phyloP scores from a whole-genome alignment of 2,888 invertebrate genomes.

The Melipona beecheii region DNA sequence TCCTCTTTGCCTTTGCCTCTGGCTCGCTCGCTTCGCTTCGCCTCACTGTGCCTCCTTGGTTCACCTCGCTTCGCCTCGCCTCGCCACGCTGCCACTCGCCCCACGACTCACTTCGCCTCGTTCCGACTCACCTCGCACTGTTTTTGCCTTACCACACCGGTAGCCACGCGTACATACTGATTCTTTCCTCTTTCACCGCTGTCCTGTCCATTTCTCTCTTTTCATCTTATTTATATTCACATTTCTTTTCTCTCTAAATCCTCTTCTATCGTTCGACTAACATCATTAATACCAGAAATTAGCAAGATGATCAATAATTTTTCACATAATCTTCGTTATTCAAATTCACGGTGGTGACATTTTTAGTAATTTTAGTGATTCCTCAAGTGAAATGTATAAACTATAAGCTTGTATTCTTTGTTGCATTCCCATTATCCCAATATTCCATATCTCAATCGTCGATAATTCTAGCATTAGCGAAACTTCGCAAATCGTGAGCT shows the following conservation, averaged over 20 bases:
- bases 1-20: constrained; percentile 37
- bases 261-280: not conserved
- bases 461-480: too few species aligned
- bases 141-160: constrained; percentile 50
- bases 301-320: too few species aligned
- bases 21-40: constrained; percentile 20
- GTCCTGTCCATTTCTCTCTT: not conserved
- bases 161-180: constrained; percentile 53
- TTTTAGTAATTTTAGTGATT: too few species aligned
- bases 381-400: too few species aligned
- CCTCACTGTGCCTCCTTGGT: constrained; percentile 5
- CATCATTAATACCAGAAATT: not conserved
- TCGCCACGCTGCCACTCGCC: constrained; percentile 5
- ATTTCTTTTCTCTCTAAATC: not conserved
- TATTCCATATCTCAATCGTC: too few species aligned
- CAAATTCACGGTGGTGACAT: too few species aligned
- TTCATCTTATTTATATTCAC: too few species aligned
- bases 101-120: constrained; percentile 3
- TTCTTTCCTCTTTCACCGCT: constrained; percentile 24
- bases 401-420: too few species aligned
- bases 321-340: too few species aligned
- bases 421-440: too few species aligned
- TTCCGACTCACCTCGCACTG: not conserved
- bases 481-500: not conserved
- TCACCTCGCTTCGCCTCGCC: constrained; percentile 1